A percentile compares a stretch with the other conserved stretches of the same genome.
Conservation (phyloP, 92 coral and sea anemone genomes). For the Porites evermanni region DNA sequence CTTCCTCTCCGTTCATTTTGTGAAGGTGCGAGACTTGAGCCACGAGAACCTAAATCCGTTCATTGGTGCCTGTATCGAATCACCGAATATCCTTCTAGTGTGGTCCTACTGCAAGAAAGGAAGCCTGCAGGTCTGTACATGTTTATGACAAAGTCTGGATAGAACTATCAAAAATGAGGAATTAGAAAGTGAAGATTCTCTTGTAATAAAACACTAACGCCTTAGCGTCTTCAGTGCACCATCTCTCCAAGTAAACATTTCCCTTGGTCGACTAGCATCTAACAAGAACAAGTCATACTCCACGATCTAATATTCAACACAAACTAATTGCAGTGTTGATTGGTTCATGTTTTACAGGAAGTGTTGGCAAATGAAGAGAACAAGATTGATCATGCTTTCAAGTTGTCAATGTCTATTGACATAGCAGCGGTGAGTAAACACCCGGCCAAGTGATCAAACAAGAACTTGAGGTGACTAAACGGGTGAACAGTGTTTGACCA, state of each 20-base stretch:
- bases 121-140: slow-evolving; percentile 62
- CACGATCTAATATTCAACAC: no score
- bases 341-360: slow-evolving; percentile 43
- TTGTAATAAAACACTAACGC: no score
- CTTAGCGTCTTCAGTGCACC: background rate
- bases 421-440: slow-evolving; percentile 62
- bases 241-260: background rate
- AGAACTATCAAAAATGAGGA: no score
- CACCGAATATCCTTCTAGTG: slow-evolving; percentile 75
- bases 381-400: slow-evolving; percentile 80
- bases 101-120: slow-evolving; percentile 79
- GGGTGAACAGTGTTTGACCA: no score
- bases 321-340: background rate
- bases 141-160: background rate
- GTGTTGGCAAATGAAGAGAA: slow-evolving; percentile 77
- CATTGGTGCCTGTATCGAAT: slow-evolving; percentile 82
- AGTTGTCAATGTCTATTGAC: slow-evolving; percentile 77
- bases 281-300: no score
- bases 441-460: no score
- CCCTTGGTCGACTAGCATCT: no score
- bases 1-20: background rate
- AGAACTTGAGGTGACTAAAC: no score
- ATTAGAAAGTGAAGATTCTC: no score
- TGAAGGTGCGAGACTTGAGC: slow-evolving; percentile 73
- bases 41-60: slow-evolving; percentile 78